These are phyloP conservation scores for Aegotheles bennettii DNA, from an alignment of 2,113 vertebrate genomes.

Conservation along the genomic window DNA sequence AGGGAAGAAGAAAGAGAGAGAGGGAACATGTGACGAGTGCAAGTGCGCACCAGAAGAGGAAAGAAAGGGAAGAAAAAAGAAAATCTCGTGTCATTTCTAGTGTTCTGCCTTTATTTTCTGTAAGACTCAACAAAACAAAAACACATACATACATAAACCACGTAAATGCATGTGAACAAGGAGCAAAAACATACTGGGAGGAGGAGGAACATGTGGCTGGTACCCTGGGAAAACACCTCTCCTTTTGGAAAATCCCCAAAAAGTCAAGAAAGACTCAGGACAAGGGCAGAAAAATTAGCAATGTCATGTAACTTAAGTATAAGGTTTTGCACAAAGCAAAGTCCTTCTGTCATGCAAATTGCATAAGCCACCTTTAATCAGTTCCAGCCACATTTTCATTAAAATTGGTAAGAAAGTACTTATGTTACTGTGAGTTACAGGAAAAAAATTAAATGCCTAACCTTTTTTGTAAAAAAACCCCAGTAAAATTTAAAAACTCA, in stretches of 20 bases:
- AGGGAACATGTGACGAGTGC: background rate
- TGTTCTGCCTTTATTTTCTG: background rate
- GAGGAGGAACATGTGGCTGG: background rate
- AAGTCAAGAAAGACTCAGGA: background rate
- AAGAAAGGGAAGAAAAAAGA: background rate
- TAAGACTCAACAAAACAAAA: background rate
- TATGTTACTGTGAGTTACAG: background rate
- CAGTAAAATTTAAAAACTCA: too few relatives aligned
- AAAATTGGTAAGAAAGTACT: background rate
- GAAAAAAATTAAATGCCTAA: background rate
- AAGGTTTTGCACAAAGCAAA: background rate
- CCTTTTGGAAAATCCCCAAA: background rate
- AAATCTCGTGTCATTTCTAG: background rate
- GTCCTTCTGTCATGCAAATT: background rate
- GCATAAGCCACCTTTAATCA: background rate
- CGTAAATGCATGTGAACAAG: background rate
- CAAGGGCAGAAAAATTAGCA: background rate
- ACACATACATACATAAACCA: background rate
- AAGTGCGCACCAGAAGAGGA: background rate
- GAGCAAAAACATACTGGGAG: background rate
- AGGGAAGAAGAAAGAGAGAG: background rate
- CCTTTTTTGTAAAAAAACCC: accelerated
- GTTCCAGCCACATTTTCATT: background rate
- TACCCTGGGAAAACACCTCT: background rate
- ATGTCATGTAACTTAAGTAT: background rate